Percentiles rank a stretch among this genome's conserved stretches.
Conservation (phyloP, 2,797 vertebrate species). For the Centropyge bicolor region DNA sequence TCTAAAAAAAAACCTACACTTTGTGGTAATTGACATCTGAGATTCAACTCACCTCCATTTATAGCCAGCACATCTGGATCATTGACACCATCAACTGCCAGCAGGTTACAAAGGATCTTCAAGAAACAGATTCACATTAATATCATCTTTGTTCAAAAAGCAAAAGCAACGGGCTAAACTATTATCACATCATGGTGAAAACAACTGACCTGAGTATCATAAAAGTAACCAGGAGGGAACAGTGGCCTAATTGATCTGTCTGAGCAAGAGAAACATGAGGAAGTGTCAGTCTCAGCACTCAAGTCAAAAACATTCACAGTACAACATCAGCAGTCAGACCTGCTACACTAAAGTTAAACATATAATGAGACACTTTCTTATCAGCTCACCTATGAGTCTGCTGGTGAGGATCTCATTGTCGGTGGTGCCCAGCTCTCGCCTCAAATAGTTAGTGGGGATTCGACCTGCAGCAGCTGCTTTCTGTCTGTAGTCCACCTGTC, state of each 20-base stretch:
- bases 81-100: conserved; percentile 96
- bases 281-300: conserved; percentile 8
- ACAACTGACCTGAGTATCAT: conserved; percentile 93
- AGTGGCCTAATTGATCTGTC: conserved; percentile 96
- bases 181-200: background rate
- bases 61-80: conserved; percentile 96
- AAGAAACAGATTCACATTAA: conserved; percentile 4
- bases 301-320: background rate
- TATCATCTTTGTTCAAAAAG: background rate
- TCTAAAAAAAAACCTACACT: background rate
- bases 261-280: conserved; percentile 67
- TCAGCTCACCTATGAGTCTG: conserved; percentile 92
- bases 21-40: background rate
- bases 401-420: conserved; percentile 97
- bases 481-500: conserved; percentile 97
- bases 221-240: conserved; percentile 96
- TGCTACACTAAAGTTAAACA: background rate
- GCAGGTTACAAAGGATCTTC: conserved; percentile 92
- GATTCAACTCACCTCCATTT: conserved; percentile 91
- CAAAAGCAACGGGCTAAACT: background rate
- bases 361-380: background rate
- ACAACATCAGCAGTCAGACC: background rate
- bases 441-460: conserved; percentile 96
- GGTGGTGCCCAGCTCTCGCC: conserved; percentile 92
- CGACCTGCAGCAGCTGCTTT: conserved; percentile 97